Conservation (phyloP, 2,113 vertebrate genomes). For the Dasyurus viverrinus region DNA sequence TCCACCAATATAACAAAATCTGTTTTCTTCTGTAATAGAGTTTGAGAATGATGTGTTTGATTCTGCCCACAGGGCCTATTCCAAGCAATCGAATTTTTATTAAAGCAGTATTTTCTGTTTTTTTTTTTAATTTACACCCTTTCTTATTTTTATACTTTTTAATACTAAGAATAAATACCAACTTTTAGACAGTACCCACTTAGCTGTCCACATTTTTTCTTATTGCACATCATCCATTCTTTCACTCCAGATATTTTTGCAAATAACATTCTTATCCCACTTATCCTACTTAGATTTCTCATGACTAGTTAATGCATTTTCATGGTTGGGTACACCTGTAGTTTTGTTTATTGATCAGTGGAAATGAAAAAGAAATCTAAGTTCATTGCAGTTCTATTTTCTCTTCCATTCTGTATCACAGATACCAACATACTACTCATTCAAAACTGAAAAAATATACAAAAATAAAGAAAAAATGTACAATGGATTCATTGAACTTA, state of each 20-base stretch:
- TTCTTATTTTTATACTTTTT: too few species aligned
- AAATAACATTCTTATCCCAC: slow-evolving; percentile 85
- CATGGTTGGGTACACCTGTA: slow-evolving; percentile 90
- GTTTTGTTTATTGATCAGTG: slow-evolving; percentile 95
- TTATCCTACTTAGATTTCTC: slow-evolving; percentile 88
- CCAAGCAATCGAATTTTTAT: too few species aligned
- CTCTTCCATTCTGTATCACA: slow-evolving; percentile 91
- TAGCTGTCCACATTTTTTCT: too few species aligned
- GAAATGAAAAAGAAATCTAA: slow-evolving; percentile 89
- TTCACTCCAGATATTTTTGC: slow-evolving; percentile 79
- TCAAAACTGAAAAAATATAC: slow-evolving; percentile 80
- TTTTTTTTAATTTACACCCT: too few species aligned
- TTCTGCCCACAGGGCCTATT: slow-evolving; percentile 74
- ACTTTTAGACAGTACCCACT: too few species aligned
- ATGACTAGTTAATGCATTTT: slow-evolving; percentile 96
- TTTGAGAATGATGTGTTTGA: slow-evolving; percentile 79
- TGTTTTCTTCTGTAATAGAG: slow-evolving; percentile 80
- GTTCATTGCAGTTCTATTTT: slow-evolving; percentile 90
- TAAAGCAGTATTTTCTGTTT: too few species aligned
- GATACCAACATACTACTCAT: slow-evolving; percentile 88
- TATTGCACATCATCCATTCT: too few species aligned
- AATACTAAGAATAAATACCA: too few species aligned
- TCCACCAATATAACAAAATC: slow-evolving; percentile 76
- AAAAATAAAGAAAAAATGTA: slow-evolving; percentile 77
- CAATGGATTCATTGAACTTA: slow-evolving; percentile 94